Conservation (phyloP, 92 coral and sea anemone genomes). For the Porites cylindrica region DNA sequence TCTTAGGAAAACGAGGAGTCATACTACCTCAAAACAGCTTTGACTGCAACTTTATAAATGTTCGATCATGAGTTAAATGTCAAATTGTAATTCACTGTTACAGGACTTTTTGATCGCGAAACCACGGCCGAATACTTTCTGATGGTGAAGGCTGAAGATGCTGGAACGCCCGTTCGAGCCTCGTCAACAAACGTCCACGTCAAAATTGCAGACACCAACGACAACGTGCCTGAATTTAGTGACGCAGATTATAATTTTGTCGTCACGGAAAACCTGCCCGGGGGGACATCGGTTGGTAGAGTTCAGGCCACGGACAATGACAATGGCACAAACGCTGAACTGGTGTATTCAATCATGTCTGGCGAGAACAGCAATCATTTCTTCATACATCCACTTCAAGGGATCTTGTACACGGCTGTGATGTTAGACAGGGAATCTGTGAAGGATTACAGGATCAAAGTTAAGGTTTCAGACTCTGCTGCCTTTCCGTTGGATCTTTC, state of each 20-base stretch:
- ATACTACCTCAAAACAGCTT: too few species aligned
- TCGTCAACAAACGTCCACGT: conserved; percentile 70
- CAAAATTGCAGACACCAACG: conserved; percentile 75
- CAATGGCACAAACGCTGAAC: conserved; percentile 80
- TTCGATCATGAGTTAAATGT: too few species aligned
- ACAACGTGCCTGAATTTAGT: conserved; percentile 74
- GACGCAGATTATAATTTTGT: conserved; percentile 54
- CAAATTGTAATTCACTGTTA: not conserved
- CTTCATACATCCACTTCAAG: conserved; percentile 55
- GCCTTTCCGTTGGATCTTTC: conserved; percentile 56
- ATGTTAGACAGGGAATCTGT: conserved; percentile 74
- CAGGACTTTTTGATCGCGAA: conserved; percentile 81
- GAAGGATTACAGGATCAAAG: conserved; percentile 58
- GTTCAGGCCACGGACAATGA: conserved; percentile 78
- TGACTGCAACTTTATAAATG: too few species aligned
- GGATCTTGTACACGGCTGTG: conserved; percentile 61
- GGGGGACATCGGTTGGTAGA: conserved; percentile 49
- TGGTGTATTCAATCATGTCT: conserved; percentile 68
- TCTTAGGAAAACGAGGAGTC: too few species aligned
- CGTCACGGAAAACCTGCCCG: conserved; percentile 65
- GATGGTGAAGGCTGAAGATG: conserved; percentile 76
- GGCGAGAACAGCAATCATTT: conserved; percentile 65
- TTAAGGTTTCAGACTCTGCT: conserved; percentile 70
- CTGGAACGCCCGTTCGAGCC: conserved; percentile 62
- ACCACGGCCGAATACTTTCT: conserved; percentile 63